These are phyloP conservation scores for Chrysoperla carnea DNA, from an alignment of 1,140 invertebrate genomes.

Conservation along the genomic window DNA sequence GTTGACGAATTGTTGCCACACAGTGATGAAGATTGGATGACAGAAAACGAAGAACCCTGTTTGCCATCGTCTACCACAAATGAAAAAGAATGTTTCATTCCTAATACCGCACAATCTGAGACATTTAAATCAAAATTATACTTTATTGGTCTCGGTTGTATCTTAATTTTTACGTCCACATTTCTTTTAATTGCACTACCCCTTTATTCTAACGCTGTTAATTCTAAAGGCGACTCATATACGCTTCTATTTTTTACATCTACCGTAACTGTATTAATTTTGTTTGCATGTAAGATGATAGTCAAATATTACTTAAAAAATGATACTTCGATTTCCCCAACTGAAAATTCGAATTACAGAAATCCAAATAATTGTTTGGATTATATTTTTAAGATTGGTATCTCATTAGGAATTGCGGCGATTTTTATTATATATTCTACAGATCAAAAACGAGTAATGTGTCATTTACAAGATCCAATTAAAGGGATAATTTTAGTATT, in stretches of 20 bases:
- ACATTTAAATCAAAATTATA: slow-evolving; percentile 13
- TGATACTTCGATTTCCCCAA: too few relatives aligned
- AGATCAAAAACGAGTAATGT: slow-evolving; percentile 27
- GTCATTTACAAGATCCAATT: slow-evolving; percentile 39
- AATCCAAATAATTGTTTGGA: slow-evolving; percentile 10
- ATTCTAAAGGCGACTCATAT: slow-evolving; percentile 13
- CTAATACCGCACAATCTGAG: slow-evolving; percentile 5
- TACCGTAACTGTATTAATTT: slow-evolving; percentile 6
- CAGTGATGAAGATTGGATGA: slow-evolving; percentile 12
- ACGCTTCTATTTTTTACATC: slow-evolving; percentile 13
- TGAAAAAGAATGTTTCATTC: slow-evolving; percentile 8
- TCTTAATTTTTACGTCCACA: slow-evolving; percentile 13
- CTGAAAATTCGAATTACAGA: background rate
- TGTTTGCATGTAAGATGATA: slow-evolving; percentile 8
- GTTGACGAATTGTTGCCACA: slow-evolving; percentile 12
- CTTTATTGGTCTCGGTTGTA: slow-evolving; percentile 11
- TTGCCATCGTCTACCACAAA: slow-evolving; percentile 9
- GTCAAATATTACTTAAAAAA: slow-evolving; percentile 9
- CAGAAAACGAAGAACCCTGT: slow-evolving; percentile 12
- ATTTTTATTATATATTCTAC: slow-evolving; percentile 15
- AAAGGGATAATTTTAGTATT: slow-evolving; percentile 35
- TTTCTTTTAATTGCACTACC: slow-evolving; percentile 14
- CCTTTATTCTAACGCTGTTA: slow-evolving; percentile 14
- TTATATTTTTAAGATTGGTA: slow-evolving; percentile 9
- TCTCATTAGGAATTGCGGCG: slow-evolving; percentile 10